phyloP scores from a whole-genome alignment of 2,113 vertebrate genomes.

The Ciconia stormi region DNA sequence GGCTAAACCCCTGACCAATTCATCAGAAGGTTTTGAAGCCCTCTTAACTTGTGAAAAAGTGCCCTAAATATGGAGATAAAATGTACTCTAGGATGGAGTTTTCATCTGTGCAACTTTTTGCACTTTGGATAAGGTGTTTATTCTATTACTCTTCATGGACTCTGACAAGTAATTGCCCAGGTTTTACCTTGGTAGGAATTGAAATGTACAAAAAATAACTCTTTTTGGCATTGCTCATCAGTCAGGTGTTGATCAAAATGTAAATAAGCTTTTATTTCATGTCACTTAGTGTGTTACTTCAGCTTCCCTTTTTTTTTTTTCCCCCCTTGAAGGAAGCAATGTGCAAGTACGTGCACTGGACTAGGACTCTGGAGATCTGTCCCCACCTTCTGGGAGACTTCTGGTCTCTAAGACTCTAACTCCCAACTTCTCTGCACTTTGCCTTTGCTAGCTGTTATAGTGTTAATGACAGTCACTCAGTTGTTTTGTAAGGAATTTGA shows the following conservation, averaged over 20 bases:
- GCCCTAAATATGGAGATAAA: neutral
- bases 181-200: neutral
- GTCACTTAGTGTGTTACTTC: neutral
- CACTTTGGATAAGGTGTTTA: neutral
- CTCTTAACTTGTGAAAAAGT: neutral
- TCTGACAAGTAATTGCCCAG: neutral
- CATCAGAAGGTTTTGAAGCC: neutral
- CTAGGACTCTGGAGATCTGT: neutral
- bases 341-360: neutral
- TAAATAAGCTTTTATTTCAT: neutral
- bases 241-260: neutral
- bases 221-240: neutral
- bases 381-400: neutral
- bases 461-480: neutral
- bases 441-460: neutral
- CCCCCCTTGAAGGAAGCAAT: neutral
- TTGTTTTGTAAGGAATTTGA: neutral
- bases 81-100: neutral
- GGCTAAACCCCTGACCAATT: neutral
- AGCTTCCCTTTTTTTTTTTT: neutral
- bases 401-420: neutral
- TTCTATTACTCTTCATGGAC: neutral
- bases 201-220: neutral
- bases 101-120: neutral
- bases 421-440: neutral